Conservation (phyloP, 2,113 vertebrate genomes). For the Chionodraco myersi region DNA sequence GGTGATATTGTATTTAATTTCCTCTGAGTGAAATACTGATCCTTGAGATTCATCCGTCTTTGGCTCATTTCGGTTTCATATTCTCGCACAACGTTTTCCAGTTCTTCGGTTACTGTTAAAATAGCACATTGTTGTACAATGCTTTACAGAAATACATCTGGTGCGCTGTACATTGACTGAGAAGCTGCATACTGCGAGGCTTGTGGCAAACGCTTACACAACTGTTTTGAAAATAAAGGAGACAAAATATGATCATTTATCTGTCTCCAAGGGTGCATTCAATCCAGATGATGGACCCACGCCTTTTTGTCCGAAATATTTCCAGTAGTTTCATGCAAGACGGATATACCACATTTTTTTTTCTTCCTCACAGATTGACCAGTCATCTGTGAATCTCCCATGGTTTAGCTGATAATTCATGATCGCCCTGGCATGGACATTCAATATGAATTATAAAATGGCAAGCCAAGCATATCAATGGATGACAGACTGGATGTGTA, state of each 20-base stretch:
- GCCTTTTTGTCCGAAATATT: slow-evolving; percentile 62
- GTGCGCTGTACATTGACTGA: background rate
- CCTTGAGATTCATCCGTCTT: slow-evolving; percentile 64
- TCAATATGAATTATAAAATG: slow-evolving; percentile 80
- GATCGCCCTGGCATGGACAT: slow-evolving; percentile 71
- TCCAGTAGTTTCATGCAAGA: slow-evolving; percentile 61
- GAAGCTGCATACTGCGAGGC: slow-evolving; percentile 12
- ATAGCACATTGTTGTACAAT: slow-evolving; percentile 37
- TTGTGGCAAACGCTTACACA: slow-evolving; percentile 21
- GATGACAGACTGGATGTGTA: slow-evolving; percentile 79
- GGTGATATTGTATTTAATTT: slow-evolving; percentile 77
- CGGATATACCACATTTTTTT: slow-evolving; percentile 61
- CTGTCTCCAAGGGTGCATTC: slow-evolving; percentile 36
- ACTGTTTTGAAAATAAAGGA: slow-evolving; percentile 30
- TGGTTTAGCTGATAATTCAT: slow-evolving; percentile 78
- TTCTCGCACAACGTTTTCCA: slow-evolving; percentile 65
- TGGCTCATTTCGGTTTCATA: slow-evolving; percentile 67
- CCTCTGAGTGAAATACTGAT: slow-evolving; percentile 72
- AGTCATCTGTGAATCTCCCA: slow-evolving; percentile 79
- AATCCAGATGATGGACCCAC: slow-evolving; percentile 63
- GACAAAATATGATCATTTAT: slow-evolving; percentile 44
- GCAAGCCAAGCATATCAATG: slow-evolving; percentile 79
- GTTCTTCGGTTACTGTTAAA: slow-evolving; percentile 59
- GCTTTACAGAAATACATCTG: slow-evolving; percentile 14
- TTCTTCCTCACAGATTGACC: slow-evolving; percentile 73